Evolutionary conservation across 1,140 invertebrate species (phyloP).

Genomic region (Macrosteles quadrilineatus): DNA sequence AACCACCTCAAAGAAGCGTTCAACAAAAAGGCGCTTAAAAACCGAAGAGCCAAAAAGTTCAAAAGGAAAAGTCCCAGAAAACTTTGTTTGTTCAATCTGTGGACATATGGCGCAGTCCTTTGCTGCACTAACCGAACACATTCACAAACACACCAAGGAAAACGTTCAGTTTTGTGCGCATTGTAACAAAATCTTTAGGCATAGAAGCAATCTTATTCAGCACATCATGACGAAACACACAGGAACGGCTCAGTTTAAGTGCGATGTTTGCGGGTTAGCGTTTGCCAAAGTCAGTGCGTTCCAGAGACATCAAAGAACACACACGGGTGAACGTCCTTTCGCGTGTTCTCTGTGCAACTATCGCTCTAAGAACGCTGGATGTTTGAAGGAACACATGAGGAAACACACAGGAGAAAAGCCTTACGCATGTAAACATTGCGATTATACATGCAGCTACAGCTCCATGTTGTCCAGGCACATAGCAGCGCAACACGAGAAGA

Average conservation of each 20-base stretch:
- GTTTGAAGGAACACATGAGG: constrained; percentile 31
- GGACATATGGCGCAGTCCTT: background rate
- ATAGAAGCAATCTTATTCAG: background rate
- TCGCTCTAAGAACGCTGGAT: constrained; percentile 30
- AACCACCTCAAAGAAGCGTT: too few relatives aligned
- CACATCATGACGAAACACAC: constrained; percentile 55
- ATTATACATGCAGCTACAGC: constrained; percentile 23
- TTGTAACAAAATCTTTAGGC: background rate
- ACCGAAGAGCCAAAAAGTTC: too few relatives aligned
- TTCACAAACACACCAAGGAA: background rate
- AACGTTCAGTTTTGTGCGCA: background rate
- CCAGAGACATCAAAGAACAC: constrained; percentile 31
- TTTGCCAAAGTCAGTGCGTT: constrained; percentile 50
- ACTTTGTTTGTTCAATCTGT: background rate
- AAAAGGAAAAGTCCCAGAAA: too few relatives aligned
- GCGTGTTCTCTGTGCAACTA: constrained; percentile 34
- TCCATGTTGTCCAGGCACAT: constrained; percentile 29
- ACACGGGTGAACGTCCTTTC: constrained; percentile 38
- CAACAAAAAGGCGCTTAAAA: too few relatives aligned
- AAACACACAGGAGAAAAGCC: constrained; percentile 39
- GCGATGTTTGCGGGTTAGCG: constrained; percentile 67
- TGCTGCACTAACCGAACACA: background rate
- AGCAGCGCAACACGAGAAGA: constrained; percentile 49
- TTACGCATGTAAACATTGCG: constrained; percentile 34
- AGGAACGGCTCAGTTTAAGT: constrained; percentile 62